Conservation (phyloP, 2,797 vertebrate species). For the Cirrhinus molitorella region DNA sequence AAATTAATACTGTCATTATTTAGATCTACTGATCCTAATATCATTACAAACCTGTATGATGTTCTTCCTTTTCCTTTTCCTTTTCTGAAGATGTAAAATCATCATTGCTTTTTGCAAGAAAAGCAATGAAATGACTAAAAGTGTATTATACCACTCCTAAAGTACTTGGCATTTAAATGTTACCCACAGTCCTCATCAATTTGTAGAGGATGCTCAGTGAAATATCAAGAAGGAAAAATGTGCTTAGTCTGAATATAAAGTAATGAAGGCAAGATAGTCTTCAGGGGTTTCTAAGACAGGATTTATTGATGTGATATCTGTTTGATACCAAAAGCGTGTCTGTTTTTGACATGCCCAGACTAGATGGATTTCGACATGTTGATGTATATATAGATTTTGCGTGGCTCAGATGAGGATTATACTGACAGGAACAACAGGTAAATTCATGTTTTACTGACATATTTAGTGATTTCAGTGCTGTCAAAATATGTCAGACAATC, state of each 20-base stretch:
- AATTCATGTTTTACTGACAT: not conserved
- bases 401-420: not conserved
- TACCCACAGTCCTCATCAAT: not conserved
- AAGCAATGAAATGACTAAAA: not conserved
- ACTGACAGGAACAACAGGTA: not conserved
- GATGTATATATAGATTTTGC: not conserved
- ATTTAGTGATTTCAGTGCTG: not conserved
- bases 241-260: not conserved
- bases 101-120: not conserved
- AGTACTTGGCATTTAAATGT: slow-evolving; percentile 35
- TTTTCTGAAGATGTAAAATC: not conserved
- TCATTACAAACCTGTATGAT: not conserved
- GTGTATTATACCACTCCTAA: not conserved
- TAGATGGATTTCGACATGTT: not conserved
- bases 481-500: not conserved
- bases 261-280: not conserved
- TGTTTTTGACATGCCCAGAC: not conserved
- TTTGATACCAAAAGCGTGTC: not conserved
- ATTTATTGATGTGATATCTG: not conserved
- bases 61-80: not conserved
- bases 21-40: not conserved
- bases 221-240: slow-evolving; percentile 16
- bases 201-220: not conserved
- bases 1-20: not conserved
- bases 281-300: not conserved